Percentiles rank a stretch among this genome's conserved stretches.
These are phyloP conservation scores for Drosophila peninsularis DNA, from an alignment of 2,888 invertebrate species.

Conservation along the genomic window DNA sequence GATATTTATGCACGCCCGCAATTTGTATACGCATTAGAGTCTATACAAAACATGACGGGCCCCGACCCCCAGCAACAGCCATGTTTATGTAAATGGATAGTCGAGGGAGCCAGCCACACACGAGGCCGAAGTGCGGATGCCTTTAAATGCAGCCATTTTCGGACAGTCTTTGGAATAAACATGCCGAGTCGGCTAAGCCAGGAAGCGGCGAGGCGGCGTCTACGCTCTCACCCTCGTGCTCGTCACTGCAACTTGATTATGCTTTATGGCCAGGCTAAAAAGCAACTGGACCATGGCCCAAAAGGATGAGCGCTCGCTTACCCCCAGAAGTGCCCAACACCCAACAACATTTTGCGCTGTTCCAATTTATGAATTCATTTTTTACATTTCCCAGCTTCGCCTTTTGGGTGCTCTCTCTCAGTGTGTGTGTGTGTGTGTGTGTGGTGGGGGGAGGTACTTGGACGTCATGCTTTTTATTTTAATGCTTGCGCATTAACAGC, in stretches of 20 bases:
- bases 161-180: conserved; percentile 23
- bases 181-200: conserved; percentile 26
- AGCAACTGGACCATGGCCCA: conserved; percentile 61
- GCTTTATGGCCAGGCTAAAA: conserved; percentile 61
- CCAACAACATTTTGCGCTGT: conserved; percentile 52
- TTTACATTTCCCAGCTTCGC: conserved; percentile 44
- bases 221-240: conserved; percentile 17
- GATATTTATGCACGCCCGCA: conserved; percentile 69
- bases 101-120: conserved; percentile 41
- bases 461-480: conserved; percentile 49
- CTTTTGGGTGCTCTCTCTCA: conserved; percentile 38
- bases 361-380: conserved; percentile 52
- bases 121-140: conserved; percentile 30
- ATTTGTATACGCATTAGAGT: conserved; percentile 63
- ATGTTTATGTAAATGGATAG: conserved; percentile 53
- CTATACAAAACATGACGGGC: conserved; percentile 52
- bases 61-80: not conserved
- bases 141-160: conserved; percentile 43
- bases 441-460: conserved; percentile 7
- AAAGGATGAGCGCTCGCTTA: conserved; percentile 26
- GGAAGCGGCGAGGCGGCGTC: not conserved
- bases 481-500: conserved; percentile 71
- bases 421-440: conserved; percentile 7
- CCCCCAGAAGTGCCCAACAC: conserved; percentile 35
- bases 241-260: conserved; percentile 64